phyloP scores from a whole-genome alignment of 1,140 invertebrate species.

The Drosophila paulistorum region DNA sequence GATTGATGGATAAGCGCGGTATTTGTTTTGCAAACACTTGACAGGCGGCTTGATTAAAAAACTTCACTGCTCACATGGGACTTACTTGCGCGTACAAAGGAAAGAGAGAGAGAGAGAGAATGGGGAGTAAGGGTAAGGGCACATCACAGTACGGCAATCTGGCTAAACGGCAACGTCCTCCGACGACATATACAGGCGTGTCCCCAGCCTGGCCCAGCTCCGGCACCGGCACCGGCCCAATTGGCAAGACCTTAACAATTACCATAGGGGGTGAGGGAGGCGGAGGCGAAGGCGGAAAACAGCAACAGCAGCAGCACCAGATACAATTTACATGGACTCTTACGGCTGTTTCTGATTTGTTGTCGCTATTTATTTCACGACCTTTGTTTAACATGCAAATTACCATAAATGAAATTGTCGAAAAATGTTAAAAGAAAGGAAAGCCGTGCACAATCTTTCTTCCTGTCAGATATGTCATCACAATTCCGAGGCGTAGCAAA shows the following conservation, averaged over 20 bases:
- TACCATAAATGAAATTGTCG: conserved; percentile 73
- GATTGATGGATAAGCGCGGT: conserved; percentile 82
- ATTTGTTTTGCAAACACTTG: conserved; percentile 82
- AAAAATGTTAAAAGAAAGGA: conserved; percentile 8
- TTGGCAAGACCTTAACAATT: conserved; percentile 51
- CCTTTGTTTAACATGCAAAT: conserved; percentile 72
- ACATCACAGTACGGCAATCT: neutral
- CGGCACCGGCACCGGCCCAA: too few relatives aligned
- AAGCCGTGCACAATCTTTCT: conserved; percentile 51
- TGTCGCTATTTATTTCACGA: conserved; percentile 76
- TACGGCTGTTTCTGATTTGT: conserved; percentile 64
- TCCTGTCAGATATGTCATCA: conserved; percentile 76
- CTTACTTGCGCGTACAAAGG: conserved; percentile 19
- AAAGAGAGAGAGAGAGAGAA: too few relatives aligned
- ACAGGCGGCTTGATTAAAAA: conserved; percentile 83
- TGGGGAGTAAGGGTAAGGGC: neutral
- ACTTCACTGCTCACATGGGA: conserved; percentile 83
- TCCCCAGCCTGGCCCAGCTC: conserved; percentile 30
- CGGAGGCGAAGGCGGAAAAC: neutral
- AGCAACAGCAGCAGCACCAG: conserved; percentile 22
- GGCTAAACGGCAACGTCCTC: conserved; percentile 14
- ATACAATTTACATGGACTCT: conserved; percentile 63
- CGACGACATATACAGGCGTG: conserved; percentile 69
- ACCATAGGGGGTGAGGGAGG: conserved; percentile 45
- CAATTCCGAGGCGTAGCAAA: conserved; percentile 30